A percentile compares a stretch with the other conserved stretches of the same genome.
Conservation (phyloP, 2,113 vertebrate species). For the Pardalotus punctatus region DNA sequence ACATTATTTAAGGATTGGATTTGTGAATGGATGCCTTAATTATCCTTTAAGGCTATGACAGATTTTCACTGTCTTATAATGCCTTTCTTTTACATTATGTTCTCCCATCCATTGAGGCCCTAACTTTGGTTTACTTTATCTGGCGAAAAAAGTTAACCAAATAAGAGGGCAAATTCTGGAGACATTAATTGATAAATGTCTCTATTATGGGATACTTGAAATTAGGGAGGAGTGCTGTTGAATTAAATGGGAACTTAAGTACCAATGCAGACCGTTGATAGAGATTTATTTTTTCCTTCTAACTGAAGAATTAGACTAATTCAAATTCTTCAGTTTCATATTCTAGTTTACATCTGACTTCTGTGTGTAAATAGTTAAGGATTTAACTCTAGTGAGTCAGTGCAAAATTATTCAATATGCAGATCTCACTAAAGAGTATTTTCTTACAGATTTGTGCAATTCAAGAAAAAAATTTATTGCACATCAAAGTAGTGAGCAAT, state of each 20-base stretch:
- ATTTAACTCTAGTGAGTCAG: neutral
- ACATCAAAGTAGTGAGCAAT: neutral
- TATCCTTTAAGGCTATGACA: neutral
- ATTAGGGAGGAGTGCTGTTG: neutral
- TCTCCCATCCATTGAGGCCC: rapidly evolving
- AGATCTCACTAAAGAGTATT: neutral
- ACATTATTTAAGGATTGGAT: neutral
- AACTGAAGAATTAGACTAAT: neutral
- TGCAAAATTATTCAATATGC: neutral
- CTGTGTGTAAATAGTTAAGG: neutral
- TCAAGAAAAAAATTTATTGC: neutral
- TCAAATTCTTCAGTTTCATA: neutral
- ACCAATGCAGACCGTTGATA: neutral
- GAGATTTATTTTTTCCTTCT: neutral
- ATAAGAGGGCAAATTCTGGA: neutral
- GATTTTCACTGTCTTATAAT: neutral
- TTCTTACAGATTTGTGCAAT: neutral
- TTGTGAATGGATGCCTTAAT: neutral
- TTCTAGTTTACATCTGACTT: neutral
- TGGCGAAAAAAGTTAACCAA: neutral
- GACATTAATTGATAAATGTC: neutral
- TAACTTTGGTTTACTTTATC: neutral
- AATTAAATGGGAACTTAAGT: neutral
- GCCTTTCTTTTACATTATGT: neutral
- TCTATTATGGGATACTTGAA: neutral